These are phyloP conservation scores for Anas platyrhynchos DNA, from an alignment of 2,113 vertebrate genomes.

Conservation along the genomic window DNA sequence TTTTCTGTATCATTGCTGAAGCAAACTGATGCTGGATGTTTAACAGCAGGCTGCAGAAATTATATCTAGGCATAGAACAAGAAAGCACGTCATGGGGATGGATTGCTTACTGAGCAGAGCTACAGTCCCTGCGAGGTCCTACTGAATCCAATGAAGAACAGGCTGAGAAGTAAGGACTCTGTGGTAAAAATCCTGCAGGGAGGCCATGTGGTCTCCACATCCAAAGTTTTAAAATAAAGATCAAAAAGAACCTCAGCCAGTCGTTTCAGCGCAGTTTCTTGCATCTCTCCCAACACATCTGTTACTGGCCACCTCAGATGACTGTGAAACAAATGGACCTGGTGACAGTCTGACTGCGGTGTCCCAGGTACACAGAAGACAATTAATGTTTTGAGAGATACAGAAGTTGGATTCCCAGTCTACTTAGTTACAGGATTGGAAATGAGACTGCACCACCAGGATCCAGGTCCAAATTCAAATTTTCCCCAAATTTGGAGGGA, in stretches of 20 bases:
- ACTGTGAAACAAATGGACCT: background rate
- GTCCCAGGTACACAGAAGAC: background rate
- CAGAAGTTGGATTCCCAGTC: background rate
- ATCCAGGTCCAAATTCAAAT: background rate
- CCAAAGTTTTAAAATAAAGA: background rate
- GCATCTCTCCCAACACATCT: background rate
- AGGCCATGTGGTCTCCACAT: background rate
- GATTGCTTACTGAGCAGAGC: background rate
- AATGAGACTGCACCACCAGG: background rate
- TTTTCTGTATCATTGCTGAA: background rate
- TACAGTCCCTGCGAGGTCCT: background rate
- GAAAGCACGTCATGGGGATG: background rate
- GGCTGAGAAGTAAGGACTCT: background rate
- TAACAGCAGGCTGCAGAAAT: slow-evolving; percentile 20
- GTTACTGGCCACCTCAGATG: background rate
- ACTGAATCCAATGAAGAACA: background rate
- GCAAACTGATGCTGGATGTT: background rate
- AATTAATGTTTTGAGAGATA: background rate
- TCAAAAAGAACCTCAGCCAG: background rate
- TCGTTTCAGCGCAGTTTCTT: background rate
- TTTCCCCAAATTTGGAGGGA: background rate
- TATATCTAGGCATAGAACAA: background rate
- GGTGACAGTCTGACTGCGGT: background rate
- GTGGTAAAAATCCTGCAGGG: background rate
- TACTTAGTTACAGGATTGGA: background rate